A percentile compares a stretch with the other conserved stretches of the same genome.
Evolutionary conservation across 1,140 invertebrate genomes (phyloP).

Genomic region (Leptonema lineaticorne): DNA sequence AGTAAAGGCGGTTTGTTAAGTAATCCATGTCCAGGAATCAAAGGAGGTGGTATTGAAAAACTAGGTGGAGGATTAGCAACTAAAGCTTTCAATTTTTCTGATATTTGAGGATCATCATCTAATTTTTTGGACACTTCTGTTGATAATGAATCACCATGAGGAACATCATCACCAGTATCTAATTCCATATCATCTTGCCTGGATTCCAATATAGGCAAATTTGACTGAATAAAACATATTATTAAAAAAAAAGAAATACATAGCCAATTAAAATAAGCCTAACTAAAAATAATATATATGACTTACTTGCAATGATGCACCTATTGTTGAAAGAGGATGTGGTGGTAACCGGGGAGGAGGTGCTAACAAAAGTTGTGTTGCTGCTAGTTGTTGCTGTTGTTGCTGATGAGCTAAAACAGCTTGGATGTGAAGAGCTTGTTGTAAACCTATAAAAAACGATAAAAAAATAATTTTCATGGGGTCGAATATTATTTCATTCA

Average conservation of each 20-base stretch:
- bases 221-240: conserved; percentile 34
- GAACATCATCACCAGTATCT: conserved; percentile 46
- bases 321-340: conserved; percentile 42
- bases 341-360: conserved; percentile 48
- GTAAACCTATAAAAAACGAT: conserved; percentile 10
- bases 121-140: conserved; percentile 30
- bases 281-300: background rate
- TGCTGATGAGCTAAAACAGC: conserved; percentile 40
- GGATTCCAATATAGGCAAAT: conserved; percentile 27
- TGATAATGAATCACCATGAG: conserved; percentile 27
- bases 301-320: conserved; percentile 18
- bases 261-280: background rate
- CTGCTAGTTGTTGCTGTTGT: conserved; percentile 40
- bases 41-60: conserved; percentile 47
- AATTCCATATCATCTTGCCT: conserved; percentile 51
- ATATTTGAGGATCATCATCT: conserved; percentile 44
- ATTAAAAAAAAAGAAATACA: conserved; percentile 10
- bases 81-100: conserved; percentile 49
- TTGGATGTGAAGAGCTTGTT: conserved; percentile 41
- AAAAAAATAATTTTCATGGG: background rate
- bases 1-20: conserved; percentile 21
- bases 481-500: too few species aligned
- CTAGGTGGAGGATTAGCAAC: conserved; percentile 52
- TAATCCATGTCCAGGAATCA: background rate
- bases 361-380: conserved; percentile 45